Percentiles rank a stretch among this genome's conserved stretches.
Conservation (phyloP, 2,113 vertebrate species). For the Percopsis transmontana region DNA sequence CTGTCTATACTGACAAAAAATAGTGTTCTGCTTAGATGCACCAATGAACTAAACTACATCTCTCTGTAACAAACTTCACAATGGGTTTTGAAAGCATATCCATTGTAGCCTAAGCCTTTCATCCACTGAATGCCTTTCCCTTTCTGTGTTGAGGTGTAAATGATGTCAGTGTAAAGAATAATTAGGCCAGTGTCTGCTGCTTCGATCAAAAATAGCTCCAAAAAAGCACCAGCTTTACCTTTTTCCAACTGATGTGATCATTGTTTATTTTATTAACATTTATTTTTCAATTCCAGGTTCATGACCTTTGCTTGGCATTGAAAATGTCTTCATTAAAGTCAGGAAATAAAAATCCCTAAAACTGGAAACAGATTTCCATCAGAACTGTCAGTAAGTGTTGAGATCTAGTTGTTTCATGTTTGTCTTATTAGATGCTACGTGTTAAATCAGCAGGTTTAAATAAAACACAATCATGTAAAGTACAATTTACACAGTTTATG, state of each 20-base stretch:
- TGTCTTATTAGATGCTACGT: conserved; percentile 33
- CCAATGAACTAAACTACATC: conserved; percentile 32
- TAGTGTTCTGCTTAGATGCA: not conserved
- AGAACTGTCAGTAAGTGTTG: conserved; percentile 26
- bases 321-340: not conserved
- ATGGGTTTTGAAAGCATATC: conserved; percentile 28
- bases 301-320: not conserved
- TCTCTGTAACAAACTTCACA: conserved; percentile 4
- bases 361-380: too few relatives aligned
- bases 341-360: too few relatives aligned
- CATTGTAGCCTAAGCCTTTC: conserved; percentile 33
- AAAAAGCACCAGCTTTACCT: too few relatives aligned
- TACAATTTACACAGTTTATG: not conserved
- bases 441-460: conserved; percentile 16
- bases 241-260: not conserved
- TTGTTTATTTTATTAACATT: not conserved
- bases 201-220: too few relatives aligned
- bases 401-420: conserved; percentile 31
- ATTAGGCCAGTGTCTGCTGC: too few relatives aligned
- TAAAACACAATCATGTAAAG: not conserved
- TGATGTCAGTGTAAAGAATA: not conserved
- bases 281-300: not conserved
- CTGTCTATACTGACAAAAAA: conserved; percentile 38
- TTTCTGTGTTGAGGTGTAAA: conserved; percentile 23
- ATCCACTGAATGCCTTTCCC: conserved; percentile 25